Evolutionary conservation across 2,888 invertebrate species (phyloP).

Genomic region (Eupithecia abbreviata): DNA sequence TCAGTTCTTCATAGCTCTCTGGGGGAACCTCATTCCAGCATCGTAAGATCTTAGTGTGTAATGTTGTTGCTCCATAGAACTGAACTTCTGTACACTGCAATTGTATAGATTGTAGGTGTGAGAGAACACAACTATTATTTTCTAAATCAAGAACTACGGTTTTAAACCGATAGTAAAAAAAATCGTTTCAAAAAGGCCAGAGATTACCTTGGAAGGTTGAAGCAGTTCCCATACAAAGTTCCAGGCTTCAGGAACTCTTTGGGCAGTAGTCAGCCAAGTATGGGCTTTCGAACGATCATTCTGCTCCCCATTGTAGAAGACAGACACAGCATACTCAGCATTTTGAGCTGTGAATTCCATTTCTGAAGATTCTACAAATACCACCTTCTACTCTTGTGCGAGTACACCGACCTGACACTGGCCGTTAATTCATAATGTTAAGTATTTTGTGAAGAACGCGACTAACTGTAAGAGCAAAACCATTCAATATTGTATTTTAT

Average conservation of each 20-base stretch:
- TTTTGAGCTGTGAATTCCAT: slow-evolving; percentile 87
- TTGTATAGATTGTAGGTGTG: background rate
- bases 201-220: slow-evolving; percentile 89
- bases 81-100: slow-evolving; percentile 93
- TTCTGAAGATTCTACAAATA: slow-evolving; percentile 35
- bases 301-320: slow-evolving; percentile 86
- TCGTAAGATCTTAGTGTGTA: slow-evolving; percentile 94
- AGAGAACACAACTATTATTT: background rate
- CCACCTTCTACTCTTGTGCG: background rate
- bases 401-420: background rate
- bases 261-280: slow-evolving; percentile 93
- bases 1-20: slow-evolving; percentile 90
- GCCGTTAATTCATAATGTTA: slow-evolving; percentile 21
- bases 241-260: slow-evolving; percentile 95
- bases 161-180: background rate
- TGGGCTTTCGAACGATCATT: slow-evolving; percentile 90
- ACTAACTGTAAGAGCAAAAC: background rate
- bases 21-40: slow-evolving; percentile 94
- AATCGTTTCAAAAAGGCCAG: background rate
- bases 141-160: background rate
- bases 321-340: slow-evolving; percentile 87
- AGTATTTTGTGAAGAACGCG: background rate
- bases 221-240: slow-evolving; percentile 95
- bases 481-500: background rate
- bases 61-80: slow-evolving; percentile 95